phyloP scores from a whole-genome alignment of 2,113 vertebrate species.

The Pterophyllum scalare region DNA sequence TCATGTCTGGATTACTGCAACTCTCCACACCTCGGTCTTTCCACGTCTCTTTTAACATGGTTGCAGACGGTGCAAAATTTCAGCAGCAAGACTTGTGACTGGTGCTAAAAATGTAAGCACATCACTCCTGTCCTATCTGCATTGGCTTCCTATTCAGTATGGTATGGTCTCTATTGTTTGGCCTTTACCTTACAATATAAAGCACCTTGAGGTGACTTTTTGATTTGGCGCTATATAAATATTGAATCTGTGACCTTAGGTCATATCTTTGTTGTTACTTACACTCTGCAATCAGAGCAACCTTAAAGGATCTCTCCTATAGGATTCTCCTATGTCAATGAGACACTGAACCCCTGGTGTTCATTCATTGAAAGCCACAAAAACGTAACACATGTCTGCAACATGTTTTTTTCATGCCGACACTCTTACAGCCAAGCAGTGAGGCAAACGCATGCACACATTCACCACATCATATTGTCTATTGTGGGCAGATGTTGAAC shows the following conservation, averaged over 20 bases:
- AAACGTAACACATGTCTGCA: slow-evolving; percentile 38
- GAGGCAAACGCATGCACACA: slow-evolving; percentile 16
- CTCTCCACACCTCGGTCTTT: background rate
- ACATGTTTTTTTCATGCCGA: slow-evolving; percentile 3
- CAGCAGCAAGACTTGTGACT: background rate
- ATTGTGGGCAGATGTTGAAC: slow-evolving; percentile 71
- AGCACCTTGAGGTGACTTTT: too few species aligned
- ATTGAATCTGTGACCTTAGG: background rate
- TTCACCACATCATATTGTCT: slow-evolving; percentile 44
- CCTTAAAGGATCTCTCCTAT: background rate
- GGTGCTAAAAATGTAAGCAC: background rate
- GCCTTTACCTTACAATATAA: too few species aligned
- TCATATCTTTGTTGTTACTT: background rate
- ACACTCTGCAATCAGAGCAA: background rate
- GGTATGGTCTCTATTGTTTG: too few species aligned
- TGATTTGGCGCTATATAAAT: too few species aligned
- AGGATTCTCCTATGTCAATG: background rate
- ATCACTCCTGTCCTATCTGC: background rate
- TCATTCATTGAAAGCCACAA: slow-evolving; percentile 8
- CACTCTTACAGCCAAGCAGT: slow-evolving; percentile 7
- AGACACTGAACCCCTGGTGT: background rate
- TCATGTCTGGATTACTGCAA: too few species aligned
- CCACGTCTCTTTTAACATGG: background rate
- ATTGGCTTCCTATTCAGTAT: background rate
- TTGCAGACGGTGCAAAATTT: background rate